These are phyloP conservation scores for Centrocercus urophasianus DNA, from an alignment of 2,113 vertebrate genomes.

Conservation along the genomic window DNA sequence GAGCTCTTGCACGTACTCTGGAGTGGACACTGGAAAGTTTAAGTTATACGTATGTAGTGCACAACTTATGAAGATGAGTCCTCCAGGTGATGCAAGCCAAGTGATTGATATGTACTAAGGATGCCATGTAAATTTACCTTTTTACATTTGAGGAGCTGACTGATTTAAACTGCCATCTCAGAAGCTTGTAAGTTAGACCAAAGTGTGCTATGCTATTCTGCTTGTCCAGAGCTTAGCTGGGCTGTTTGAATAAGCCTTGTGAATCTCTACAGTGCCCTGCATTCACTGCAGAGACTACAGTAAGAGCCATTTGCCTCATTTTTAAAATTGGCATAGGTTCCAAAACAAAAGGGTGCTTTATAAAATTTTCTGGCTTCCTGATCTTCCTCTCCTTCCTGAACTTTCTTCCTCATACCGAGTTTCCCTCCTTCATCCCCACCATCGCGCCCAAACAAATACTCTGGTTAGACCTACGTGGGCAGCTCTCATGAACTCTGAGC, in stretches of 20 bases:
- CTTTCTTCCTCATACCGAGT: not conserved
- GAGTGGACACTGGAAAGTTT: not conserved
- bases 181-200: not conserved
- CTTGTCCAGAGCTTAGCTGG: slow-evolving; percentile 15
- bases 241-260: slow-evolving; percentile 44
- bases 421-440: not conserved
- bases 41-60: not conserved
- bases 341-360: slow-evolving; percentile 45
- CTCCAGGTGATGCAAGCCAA: not conserved
- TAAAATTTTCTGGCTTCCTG: slow-evolving; percentile 31
- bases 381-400: slow-evolving; percentile 38
- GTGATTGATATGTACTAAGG: not conserved
- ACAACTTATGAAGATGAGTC: not conserved
- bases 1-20: not conserved
- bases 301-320: slow-evolving; percentile 10
- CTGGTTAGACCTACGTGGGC: not conserved
- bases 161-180: not conserved
- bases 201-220: not conserved
- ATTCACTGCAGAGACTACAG: slow-evolving; percentile 50
- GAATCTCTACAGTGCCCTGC: slow-evolving; percentile 46
- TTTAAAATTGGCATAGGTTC: slow-evolving; percentile 30
- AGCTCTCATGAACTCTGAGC: not conserved
- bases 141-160: not conserved
- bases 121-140: not conserved
- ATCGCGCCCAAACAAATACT: not conserved